A percentile compares a stretch with the other conserved stretches of the same genome.
These are phyloP conservation scores for Sigmodon hispidus DNA, from an alignment of 2,113 vertebrate genomes.

Conservation along the genomic window DNA sequence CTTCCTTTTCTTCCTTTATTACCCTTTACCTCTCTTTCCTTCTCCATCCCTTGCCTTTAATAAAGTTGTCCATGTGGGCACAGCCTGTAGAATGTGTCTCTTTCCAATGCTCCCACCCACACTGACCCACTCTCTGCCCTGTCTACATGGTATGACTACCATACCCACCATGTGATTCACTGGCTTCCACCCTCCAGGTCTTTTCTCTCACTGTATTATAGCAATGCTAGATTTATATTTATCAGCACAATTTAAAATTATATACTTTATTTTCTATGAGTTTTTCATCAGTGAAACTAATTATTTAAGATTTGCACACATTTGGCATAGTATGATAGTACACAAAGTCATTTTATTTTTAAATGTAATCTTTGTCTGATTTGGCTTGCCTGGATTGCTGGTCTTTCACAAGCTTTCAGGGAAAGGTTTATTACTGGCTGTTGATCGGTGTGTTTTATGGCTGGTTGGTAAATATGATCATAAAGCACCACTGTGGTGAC, in stretches of 20 bases:
- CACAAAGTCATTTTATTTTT: background rate
- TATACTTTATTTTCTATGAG: background rate
- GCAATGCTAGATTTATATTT: background rate
- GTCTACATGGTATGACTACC: no score
- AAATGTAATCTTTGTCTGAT: background rate
- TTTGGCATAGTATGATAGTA: background rate
- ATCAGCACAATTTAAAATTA: no score
- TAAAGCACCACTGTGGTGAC: background rate
- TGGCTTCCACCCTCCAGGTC: no score
- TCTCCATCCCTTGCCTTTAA: no score
- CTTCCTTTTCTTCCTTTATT: no score
- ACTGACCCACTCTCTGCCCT: no score
- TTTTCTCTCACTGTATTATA: no score
- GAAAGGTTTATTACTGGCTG: background rate
- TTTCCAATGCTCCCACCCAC: no score
- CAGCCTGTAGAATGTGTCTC: no score
- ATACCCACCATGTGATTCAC: no score
- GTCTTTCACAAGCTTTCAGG: background rate
- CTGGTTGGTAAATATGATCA: background rate
- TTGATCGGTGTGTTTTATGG: background rate
- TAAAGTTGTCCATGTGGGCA: no score
- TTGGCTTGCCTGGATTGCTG: background rate
- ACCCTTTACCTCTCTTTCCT: no score
- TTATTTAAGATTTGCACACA: background rate
- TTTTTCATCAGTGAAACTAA: background rate